Evolutionary conservation across 2,888 invertebrate species (phyloP), one percentile per base, ranked within the genome.

Genomic region (Meteorus cinctellus): DNA sequence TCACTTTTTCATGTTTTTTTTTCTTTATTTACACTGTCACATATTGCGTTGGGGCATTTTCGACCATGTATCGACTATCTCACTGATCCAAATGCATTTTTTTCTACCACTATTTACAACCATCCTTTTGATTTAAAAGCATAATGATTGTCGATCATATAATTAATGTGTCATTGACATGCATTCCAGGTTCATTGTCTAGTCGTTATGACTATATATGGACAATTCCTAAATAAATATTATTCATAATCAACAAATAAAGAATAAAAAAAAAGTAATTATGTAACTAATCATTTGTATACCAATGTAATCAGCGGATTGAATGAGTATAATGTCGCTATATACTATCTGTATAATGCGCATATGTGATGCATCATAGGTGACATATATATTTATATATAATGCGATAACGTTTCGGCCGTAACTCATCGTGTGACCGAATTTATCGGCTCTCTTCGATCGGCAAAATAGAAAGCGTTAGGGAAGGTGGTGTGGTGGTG

Each of bases 381-480:
- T 65, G 65, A 19, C 63, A 63, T 63, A 19, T 34, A 66, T 24
- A 29, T 68, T 12, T 68, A 67, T 71, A 68, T 72, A 67, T 51
- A 77, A 63, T 16, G 63, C 72, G 78, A 78, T 73, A 76, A 72
- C 76, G 36, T 76, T 76, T 76, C 55, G 63, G 51, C 72, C 72
- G 71, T 80, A 79, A 81, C 78, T 80, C 79, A 81, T 75, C 74
- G 76, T 55, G 51, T 34, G 63, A 19, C 65, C 70, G 77, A 80
- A 81, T 80, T 79, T 81, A 81, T 79, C 76, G 78, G 72, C 78
- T 74, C 72, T 75, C 68, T 72, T 80, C 76, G 76, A 78, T 78
- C 77, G 81, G 79, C 78, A 70, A 81, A 81, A 80, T 80, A 81
- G 80, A 80, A 81, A 78, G 77, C 75, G 65, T 71, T 59, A 34